These are phyloP conservation scores for Lepeophtheirus salmonis DNA, from an alignment of 1,140 invertebrate species.

Conservation along the genomic window DNA sequence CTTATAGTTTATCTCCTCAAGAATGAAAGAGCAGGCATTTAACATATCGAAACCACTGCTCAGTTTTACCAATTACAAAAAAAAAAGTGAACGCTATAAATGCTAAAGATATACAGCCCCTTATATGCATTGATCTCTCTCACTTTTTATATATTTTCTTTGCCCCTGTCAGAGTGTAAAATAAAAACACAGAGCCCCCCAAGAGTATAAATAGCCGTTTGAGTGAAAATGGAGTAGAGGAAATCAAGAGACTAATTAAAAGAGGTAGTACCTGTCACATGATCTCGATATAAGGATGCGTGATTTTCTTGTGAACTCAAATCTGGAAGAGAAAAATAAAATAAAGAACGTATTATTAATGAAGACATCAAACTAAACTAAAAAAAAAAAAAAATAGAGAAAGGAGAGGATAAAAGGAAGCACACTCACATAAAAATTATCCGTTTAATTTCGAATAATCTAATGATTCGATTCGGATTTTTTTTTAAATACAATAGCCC, in stretches of 20 bases:
- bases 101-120: background rate
- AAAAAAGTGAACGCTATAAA: background rate
- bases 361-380: background rate
- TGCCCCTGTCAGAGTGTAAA: background rate
- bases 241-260: too few relatives aligned
- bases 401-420: background rate
- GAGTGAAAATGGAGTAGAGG: background rate
- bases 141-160: background rate
- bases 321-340: conserved; percentile 8
- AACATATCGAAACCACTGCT: too few relatives aligned
- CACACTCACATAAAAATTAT: background rate
- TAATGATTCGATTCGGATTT: too few relatives aligned
- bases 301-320: background rate
- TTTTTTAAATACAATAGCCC: too few relatives aligned
- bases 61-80: too few relatives aligned
- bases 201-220: background rate
- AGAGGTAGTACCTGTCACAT: background rate
- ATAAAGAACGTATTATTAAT: background rate
- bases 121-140: too few relatives aligned
- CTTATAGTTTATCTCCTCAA: too few relatives aligned
- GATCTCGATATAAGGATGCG: background rate
- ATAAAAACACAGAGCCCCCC: background rate
- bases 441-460: background rate
- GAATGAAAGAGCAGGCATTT: too few relatives aligned
- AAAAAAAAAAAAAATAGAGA: background rate